phyloP scores from a whole-genome alignment of 30 jellyfish, hydroid and myxozoan genomes.

The Aurelia aurita complex sp. Pacific region DNA sequence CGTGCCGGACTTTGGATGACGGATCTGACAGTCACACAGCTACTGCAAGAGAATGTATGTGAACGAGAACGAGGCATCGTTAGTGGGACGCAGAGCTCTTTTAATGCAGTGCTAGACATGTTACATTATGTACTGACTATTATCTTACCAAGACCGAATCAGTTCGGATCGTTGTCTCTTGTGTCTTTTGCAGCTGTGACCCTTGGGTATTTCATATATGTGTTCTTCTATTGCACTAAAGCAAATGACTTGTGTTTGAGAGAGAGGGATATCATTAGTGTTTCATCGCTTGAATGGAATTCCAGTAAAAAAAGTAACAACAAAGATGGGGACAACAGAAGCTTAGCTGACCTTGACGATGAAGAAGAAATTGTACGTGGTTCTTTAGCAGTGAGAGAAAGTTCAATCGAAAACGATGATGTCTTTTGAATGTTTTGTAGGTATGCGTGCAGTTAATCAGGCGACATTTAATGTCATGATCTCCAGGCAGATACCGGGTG shows the following conservation, averaged over 20 bases:
- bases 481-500: no score
- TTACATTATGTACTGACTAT: constrained; percentile 86
- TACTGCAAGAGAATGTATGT: constrained; percentile 90
- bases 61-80: constrained; percentile 93
- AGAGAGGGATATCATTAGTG: constrained; percentile 60
- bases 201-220: constrained; percentile 58
- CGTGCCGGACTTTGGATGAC: constrained; percentile 98
- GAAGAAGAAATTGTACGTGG: constrained; percentile 66
- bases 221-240: constrained; percentile 50
- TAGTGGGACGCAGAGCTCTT: constrained; percentile 95
- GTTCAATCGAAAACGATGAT: not conserved
- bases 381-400: not conserved
- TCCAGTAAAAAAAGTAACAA: not conserved
- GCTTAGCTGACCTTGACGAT: constrained; percentile 42
- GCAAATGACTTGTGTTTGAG: constrained; percentile 13
- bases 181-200: constrained; percentile 88
- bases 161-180: constrained; percentile 79
- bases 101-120: constrained; percentile 89
- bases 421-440: not conserved
- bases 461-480: no score
- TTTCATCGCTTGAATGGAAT: constrained; percentile 49
- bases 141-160: constrained; percentile 74
- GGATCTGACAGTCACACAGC: constrained; percentile 97
- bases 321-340: constrained; percentile 38
- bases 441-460: no score